Base-by-base conservation (phyloP, 2,797 vertebrate genomes). In the Chaunax sp. region DNA sequence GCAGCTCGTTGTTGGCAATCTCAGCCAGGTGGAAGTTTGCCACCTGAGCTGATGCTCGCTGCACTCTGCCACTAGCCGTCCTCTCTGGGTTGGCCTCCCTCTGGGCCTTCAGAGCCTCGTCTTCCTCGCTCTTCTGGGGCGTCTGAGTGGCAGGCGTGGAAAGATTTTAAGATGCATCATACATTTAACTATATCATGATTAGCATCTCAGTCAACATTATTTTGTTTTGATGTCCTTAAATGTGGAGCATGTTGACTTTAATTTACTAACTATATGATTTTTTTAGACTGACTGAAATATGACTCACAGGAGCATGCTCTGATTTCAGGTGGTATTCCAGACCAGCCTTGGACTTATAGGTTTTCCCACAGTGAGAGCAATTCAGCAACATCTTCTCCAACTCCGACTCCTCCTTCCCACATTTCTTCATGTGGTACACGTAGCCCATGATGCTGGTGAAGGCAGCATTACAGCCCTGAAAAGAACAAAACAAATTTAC, bases 361-460 rank as follows among this genome's bases (percentile, higher is more conserved):
- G 94, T 84, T 71, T 98, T 98, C 54, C 93, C 95, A 82, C 97
- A 98, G 87, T 98, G 96, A 40, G 94, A 93, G 77, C 97, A 98
- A 63, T 94, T 96, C 75, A 97, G 88, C 51, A 95, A 59, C 93
- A 98, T 87, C 72, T 97, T 96, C 92, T 97, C 94, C 89, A 98
- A 91, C 90, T 98, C 97, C 0, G 95, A 93, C 71, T 95, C 94
- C 74, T 93, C 94, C 83, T 98, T 98, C 51, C 97, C 97, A 77
- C 97, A 98, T 83, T 97, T 98, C 88, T 92, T 97, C 80, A 92
- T 80, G 78, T 98, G 97, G 82, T 98, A 98, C 0, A 97, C 83
- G 54, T 98, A 98, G 18, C 97, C 97, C 96, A 97, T 96, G 69
- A 98, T 95, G 88, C 96, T 98, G 69, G 95, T 97, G 83, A 98